Evolutionary conservation across 1,140 invertebrate species (phyloP).

Genomic region (Eciton burchellii): DNA sequence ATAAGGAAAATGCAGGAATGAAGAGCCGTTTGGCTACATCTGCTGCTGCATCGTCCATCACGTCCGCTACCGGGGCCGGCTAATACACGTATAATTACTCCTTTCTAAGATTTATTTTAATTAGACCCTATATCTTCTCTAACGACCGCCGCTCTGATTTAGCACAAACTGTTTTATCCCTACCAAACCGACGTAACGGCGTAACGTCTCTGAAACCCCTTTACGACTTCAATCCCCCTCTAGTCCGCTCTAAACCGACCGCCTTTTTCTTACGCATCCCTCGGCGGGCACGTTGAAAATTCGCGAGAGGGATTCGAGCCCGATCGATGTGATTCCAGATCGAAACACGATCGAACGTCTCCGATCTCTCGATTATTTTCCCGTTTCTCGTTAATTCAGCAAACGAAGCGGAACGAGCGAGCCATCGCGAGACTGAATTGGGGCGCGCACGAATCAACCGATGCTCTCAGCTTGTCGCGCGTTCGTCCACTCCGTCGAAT

Average conservation of each 20-base stretch:
- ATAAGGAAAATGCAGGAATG: slow-evolving; percentile 85
- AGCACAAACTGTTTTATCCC: slow-evolving; percentile 80
- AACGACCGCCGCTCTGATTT: slow-evolving; percentile 84
- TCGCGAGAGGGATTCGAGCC: slow-evolving; percentile 10
- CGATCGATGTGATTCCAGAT: slow-evolving; percentile 15
- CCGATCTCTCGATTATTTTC: not conserved
- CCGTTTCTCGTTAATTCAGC: slow-evolving; percentile 24
- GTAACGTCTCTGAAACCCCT: slow-evolving; percentile 57
- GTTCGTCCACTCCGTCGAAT: not conserved
- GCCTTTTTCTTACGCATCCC: slow-evolving; percentile 49
- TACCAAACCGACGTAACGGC: slow-evolving; percentile 70
- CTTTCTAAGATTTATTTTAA: slow-evolving; percentile 86
- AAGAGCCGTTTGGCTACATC: slow-evolving; percentile 86
- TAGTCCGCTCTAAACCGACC: slow-evolving; percentile 34
- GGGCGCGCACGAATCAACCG: too few relatives aligned
- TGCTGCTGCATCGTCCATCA: slow-evolving; percentile 85
- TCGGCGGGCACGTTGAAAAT: slow-evolving; percentile 47
- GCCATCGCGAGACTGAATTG: too few relatives aligned
- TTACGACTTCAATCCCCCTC: slow-evolving; percentile 53
- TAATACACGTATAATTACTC: slow-evolving; percentile 87
- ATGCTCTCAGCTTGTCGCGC: not conserved
- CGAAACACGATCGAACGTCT: not conserved
- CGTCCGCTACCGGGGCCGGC: slow-evolving; percentile 78
- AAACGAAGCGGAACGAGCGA: too few relatives aligned
- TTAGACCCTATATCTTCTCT: slow-evolving; percentile 85